Evolutionary conservation across 2,113 vertebrate species (phyloP), one percentile per base, ranked within the genome.

Genomic region (Protobothrops mucrosquamatus): DNA sequence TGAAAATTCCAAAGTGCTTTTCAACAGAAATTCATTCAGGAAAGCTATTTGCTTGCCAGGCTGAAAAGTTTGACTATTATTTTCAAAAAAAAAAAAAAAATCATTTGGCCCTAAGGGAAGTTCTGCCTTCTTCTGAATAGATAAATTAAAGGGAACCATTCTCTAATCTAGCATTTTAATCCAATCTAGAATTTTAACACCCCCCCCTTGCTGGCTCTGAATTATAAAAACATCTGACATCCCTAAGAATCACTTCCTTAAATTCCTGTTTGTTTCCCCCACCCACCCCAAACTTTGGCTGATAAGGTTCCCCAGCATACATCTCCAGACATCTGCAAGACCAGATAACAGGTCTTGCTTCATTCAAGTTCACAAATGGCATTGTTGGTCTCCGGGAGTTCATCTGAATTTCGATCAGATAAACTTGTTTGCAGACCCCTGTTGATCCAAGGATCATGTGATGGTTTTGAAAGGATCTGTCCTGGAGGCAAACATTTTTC

Each of bases 351-450:
- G 4, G 2, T 18, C 9, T 92, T 90, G 51, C 92, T 94, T 87
- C 55, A 87, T 86, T 61, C 43, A 24, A n/a, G 10, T 93, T 52
- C 43, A 89, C 91, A 56, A 1, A 91, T 34, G 15, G 87, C 92
- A 48, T 24, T 89, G 48, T 34, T 61, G 86, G 34, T n/a, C 74
- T 43, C 0, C 23, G 64, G 22, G 23, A 54, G 74, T 39, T 93
- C 90, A 59, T 88, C 52, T 69, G 90, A 20, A 51, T 0, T 22
- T 39, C 34, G 88, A 34, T 86, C 55, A 74, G 8, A 1, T 90
- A 94, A 92, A 54, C 59, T 11, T 94, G 91, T 95, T 95, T 95
- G 91, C 92, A 74, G 0, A 0, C 24, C 59, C n/a, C n/a, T 74
- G 85, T 46, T 87, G 91, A 91, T 93, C 88, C 89, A 56, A 6